Evolutionary conservation across 2,888 invertebrate genomes (phyloP), one percentile per base, ranked within the genome.

Genomic region (Frankliniella intonsa): DNA sequence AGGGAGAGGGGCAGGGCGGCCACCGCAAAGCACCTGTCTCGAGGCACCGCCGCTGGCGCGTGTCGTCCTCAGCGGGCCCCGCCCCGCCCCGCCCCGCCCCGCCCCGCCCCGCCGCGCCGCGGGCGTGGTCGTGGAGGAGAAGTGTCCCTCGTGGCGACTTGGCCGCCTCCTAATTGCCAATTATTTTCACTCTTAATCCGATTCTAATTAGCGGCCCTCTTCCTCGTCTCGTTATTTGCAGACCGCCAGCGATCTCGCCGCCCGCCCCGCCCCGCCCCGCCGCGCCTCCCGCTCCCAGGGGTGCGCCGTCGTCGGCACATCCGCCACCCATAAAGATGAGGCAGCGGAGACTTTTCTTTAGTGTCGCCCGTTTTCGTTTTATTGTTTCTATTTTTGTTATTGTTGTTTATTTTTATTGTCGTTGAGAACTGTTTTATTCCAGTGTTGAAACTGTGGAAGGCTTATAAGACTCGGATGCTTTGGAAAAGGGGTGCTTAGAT

Each of bases 141-240:
- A 2, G 38, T 38, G 38, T 38, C 38, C 38, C 38, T 38, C 38
- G 38, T 38, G 55, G 55, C 14, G 62, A n/a, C 14, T 17, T 62
- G 62, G n/a, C 62, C 69, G 25, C 22, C 25, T 9, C 22, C 69
- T 76, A 76, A 76, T 76, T 76, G 69, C 69, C 69, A 76, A 76
- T 76, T 76, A 76, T 76, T 76, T 76, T 22, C 69, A 76, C 69
- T 22, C 25, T 25, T 76, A 76, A 76, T 76, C 25, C 69, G 69
- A 76, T 76, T 76, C 69, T 76, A 76, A 76, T 76, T 76, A 76
- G 69, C 22, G 69, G n/a, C 22, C 19, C 62, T 22, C 69, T 76
- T 22, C 69, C 69, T 76, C 22, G 22, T 69, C 25, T 25, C 25
- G 22, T 76, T 22, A 12, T 76, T 76, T 25, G 25, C 69, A 76